These are phyloP conservation scores for Graphium colonna DNA, from an alignment of 2,888 invertebrate genomes.

Conservation along the genomic window DNA sequence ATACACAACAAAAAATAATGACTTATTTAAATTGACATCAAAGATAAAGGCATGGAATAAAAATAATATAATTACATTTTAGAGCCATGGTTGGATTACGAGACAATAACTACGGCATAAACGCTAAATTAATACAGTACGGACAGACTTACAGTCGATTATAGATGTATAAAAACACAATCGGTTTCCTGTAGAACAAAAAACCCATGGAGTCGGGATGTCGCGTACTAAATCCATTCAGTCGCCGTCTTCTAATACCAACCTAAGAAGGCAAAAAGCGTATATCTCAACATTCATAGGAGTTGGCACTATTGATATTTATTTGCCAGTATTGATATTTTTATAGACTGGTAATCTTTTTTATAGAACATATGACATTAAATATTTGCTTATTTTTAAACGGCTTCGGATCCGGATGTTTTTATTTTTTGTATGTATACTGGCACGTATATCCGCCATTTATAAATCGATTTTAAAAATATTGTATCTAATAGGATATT, in stretches of 20 bases:
- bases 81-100: not conserved
- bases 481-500: too few species aligned
- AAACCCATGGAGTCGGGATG: not conserved
- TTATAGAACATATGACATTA: too few species aligned
- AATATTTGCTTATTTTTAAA: too few species aligned
- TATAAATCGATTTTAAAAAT: too few species aligned
- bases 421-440: too few species aligned
- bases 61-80: not conserved
- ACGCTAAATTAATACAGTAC: not conserved
- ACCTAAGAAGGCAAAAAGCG: not conserved
- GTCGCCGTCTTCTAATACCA: not conserved
- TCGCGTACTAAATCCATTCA: not conserved
- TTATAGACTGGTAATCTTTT: too few species aligned
- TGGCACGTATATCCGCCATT: too few species aligned
- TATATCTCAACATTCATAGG: too few species aligned
- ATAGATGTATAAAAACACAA: not conserved
- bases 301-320: too few species aligned
- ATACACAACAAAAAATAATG: too few species aligned
- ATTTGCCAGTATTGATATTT: too few species aligned
- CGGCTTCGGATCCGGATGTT: too few species aligned
- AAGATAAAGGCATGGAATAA: not conserved
- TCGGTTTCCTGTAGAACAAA: slow-evolving; percentile 1
- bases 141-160: not conserved
- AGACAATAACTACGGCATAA: not conserved
- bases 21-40: not conserved